Base-by-base conservation (phyloP, 1,140 invertebrate species). In the Diorhabda sublineata region DNA sequence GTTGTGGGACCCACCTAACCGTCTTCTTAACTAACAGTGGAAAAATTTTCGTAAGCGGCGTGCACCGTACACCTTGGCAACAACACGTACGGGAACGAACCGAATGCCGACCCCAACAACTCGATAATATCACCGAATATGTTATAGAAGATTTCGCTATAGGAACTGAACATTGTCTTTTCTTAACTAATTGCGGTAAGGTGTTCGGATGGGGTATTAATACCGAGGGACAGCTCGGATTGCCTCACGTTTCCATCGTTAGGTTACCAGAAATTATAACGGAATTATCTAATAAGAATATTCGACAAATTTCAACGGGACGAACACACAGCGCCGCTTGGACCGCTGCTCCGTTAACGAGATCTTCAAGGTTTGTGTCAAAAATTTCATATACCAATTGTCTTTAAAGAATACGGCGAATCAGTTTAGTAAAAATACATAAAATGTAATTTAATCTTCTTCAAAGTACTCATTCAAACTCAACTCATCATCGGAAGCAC, bases 131-230 rank as follows among this genome's bases (percentile, higher is more conserved):
- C 52, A 77, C 78, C 44, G 81, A 82, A 44, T 83, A 85, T 73
- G 81, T 83, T 70, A 81, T 89, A 7, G 85, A 84, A 62, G 87
- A 89, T 75, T 85, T 90, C 61, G 84, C 85, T 5, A 85, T 88
- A 45, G 89, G 89, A 3, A 84, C 87, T 3, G 88, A 90, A 72
- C 87, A 89, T 78, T 85, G 84, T 1, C 73, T 90, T n/a, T 86
- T 84, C 5, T 77, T 90, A n/a, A 86, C 84, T 9, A 78, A 79
- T 47, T 79, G 79, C 62, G 87, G 87, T 45, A 85, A 88, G 74
- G 87, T 90, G 1, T 88, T 84, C 77, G 87, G 84, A 3, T 90
- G 89, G 89, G 89, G 89, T 6, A 85, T 83, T 77, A 90, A 90
- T 77, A 81, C 81, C 67, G 88, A 89, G 74, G 86, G 86, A 7